Evolutionary conservation across 2,888 invertebrate genomes (phyloP), one percentile per base, ranked within the genome.

Genomic region (Harpalus rufipes): DNA sequence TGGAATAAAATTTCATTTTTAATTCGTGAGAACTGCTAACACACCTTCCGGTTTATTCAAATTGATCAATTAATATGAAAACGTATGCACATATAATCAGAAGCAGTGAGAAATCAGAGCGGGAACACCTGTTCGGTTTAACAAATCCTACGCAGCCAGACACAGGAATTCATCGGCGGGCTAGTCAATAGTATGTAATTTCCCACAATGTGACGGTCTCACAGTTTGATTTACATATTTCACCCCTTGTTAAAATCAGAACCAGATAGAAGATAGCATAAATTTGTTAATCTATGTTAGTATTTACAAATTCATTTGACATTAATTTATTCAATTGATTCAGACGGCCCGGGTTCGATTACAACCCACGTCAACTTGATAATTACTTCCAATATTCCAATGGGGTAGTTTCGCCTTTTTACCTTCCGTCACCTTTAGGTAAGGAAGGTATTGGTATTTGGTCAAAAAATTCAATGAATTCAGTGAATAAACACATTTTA

Each of bases 41-140:
- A 12, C 74, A 76, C 78, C 65, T 84, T 78, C 84, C 84, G 61
- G 63, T 84, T 78, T 84, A 84, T 84, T 84, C 78, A 84, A 84
- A 84, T 84, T 63, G 84, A 84, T 78, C 84, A 84, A 84, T 84
- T 84, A 84, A 76, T 84, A 84, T 84, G 78, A 84, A 82, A 84
- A 84, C 78, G 41, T 65, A 84, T 84, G 84, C 84, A 78, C 78
- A 84, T 56, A 14, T 80, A 78, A 78, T 78, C 78, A 78, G 14
- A 56, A 58, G 14, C 44, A 74, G 41, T 74, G 41, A 74, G 72
- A 74, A 74, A 74, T 74, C 72, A 74, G 72, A 32, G 68, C 68
- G 39, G 41, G 44, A 18, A 41, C 56, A 78, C 78, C 56, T 78
- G 78, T 32, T 74, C 74, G 44, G 6, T 12, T 51, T 12, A 51